Evolutionary conservation across 2,797 vertebrate genomes (phyloP).

Genomic region (Crocodylus rhombifer): DNA sequence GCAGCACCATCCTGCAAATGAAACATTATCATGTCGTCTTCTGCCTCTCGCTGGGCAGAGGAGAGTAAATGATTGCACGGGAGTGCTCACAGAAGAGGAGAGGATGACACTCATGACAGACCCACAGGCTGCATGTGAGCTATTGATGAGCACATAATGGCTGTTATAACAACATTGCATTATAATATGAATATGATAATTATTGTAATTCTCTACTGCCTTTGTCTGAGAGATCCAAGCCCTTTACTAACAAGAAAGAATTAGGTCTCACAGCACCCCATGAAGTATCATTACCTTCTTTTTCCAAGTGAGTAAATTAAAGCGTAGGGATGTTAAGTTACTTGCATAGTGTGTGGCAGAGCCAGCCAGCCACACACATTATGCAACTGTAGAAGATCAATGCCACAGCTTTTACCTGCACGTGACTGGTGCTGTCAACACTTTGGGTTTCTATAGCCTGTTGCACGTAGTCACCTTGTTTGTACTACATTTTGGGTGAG

Average conservation of each 20-base stretch:
- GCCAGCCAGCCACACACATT: not conserved
- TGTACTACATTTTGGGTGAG: constrained; percentile 46
- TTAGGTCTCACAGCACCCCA: constrained; percentile 3
- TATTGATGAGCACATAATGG: not conserved
- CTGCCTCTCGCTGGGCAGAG: fast-evolving
- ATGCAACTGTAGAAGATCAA: constrained; percentile 41
- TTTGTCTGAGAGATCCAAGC: constrained; percentile 15
- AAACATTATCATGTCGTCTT: not conserved
- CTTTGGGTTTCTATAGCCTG: constrained; percentile 69
- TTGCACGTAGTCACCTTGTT: constrained; percentile 53
- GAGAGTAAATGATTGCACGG: not conserved
- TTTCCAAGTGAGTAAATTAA: not conserved
- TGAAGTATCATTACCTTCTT: constrained; percentile 41
- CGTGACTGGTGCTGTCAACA: constrained; percentile 68
- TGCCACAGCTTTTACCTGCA: constrained; percentile 73
- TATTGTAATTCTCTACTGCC: not conserved
- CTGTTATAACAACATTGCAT: not conserved
- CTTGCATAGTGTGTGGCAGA: constrained; percentile 51
- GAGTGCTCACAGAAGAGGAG: not conserved
- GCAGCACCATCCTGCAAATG: not conserved
- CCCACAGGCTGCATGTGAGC: not conserved
- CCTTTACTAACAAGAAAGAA: constrained; percentile 22
- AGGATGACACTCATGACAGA: not conserved
- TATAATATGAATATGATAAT: not conserved
- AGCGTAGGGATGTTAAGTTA: constrained; percentile 41